Percentiles rank a stretch among this genome's conserved stretches.
Conservation (phyloP, 2,888 invertebrate genomes). For the Pelosia muscerda region DNA sequence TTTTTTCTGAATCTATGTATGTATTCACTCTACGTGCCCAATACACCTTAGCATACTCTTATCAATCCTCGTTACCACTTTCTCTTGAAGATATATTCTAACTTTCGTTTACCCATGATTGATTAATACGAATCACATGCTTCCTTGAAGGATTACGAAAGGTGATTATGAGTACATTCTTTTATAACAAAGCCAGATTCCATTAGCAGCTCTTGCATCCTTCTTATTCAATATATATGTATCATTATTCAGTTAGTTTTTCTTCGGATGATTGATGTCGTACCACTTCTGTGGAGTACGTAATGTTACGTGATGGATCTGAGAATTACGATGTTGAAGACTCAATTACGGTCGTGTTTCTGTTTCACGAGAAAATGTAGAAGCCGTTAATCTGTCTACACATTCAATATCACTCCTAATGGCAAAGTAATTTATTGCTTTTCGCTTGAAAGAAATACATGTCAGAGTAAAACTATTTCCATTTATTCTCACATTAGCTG, state of each 20-base stretch:
- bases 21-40: too few species aligned
- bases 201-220: slow-evolving; percentile 28
- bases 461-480: not conserved
- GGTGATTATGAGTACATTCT: slow-evolving; percentile 25
- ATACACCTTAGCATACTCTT: not conserved
- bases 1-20: too few species aligned
- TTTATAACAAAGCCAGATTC: slow-evolving; percentile 24
- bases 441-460: not conserved
- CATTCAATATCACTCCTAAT: slow-evolving; percentile 5
- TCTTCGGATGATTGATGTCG: slow-evolving; percentile 31
- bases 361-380: slow-evolving; percentile 32
- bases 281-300: slow-evolving; percentile 8
- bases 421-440: not conserved
- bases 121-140: not conserved
- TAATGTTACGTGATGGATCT: slow-evolving; percentile 9
- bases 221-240: slow-evolving; percentile 19
- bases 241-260: slow-evolving; percentile 34
- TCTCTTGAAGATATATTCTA: not conserved
- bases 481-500: not conserved
- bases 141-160: not conserved
- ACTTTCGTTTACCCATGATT: not conserved
- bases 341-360: slow-evolving; percentile 42
- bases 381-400: slow-evolving; percentile 1
- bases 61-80: too few species aligned
- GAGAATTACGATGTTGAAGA: slow-evolving; percentile 35